Conservation (phyloP, 2,888 invertebrate species). For the Acanthoscelides obtectus region DNA sequence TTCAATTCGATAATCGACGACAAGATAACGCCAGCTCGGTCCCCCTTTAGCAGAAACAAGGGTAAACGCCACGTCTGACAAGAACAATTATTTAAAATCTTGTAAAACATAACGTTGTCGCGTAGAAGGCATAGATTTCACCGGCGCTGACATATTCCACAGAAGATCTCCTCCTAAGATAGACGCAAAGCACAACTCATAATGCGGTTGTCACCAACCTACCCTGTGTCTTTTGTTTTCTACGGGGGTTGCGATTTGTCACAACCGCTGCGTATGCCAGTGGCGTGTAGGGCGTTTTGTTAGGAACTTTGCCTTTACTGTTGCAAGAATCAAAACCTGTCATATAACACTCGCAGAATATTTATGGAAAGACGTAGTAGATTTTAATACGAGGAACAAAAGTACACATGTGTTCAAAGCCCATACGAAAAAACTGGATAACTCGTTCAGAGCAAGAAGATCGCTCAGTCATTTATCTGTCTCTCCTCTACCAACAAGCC, state of each 20-base stretch:
- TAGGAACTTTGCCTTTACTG: too few species aligned
- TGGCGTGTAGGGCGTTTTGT: neutral
- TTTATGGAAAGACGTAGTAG: too few species aligned
- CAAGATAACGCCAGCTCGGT: neutral
- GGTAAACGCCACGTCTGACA: slow-evolving; percentile 13
- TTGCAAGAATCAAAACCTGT: too few species aligned
- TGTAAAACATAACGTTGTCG: slow-evolving; percentile 25
- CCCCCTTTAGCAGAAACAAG: slow-evolving; percentile 2
- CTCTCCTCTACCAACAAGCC: too few species aligned
- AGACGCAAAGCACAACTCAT: slow-evolving; percentile 20
- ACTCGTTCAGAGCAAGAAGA: too few species aligned
- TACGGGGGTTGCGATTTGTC: slow-evolving; percentile 31
- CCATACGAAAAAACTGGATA: too few species aligned
- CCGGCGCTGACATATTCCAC: slow-evolving; percentile 4
- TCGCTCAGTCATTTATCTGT: too few species aligned
- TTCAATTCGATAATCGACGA: neutral
- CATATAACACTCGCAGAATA: too few species aligned
- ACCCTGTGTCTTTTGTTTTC: slow-evolving; percentile 21
- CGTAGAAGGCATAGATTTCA: slow-evolving; percentile 18
- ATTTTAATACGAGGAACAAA: too few species aligned
- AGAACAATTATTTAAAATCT: slow-evolving; percentile 27
- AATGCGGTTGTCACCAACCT: slow-evolving; percentile 20
- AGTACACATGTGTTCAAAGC: too few species aligned
- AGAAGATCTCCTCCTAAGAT: slow-evolving; percentile 1
- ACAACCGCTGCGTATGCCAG: slow-evolving; percentile 3